Base-by-base conservation (phyloP, 1,140 invertebrate genomes). In the Sesamia nonagrioides region DNA sequence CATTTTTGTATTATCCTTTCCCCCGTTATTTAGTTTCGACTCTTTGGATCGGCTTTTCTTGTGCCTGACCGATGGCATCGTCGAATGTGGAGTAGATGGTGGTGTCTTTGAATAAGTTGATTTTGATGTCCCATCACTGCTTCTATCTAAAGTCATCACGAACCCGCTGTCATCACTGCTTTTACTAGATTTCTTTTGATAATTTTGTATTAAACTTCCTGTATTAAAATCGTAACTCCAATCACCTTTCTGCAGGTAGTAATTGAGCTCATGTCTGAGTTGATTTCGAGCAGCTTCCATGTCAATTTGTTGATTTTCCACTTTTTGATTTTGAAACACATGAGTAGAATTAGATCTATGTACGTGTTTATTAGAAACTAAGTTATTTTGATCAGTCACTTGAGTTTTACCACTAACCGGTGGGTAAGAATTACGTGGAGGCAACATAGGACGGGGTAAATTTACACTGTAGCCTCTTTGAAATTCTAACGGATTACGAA, bases 341-440 rank as follows among this genome's bases (percentile, higher is more conserved):
- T 95, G 94, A 40, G 95, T 95, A 76, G 95, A 95, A 79, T 95
- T 95, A 50, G 95, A 95, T 84, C 95, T 92, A 87, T 95, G 95
- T 82, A 95, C 93, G 79, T 95, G 94, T 88, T 94, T 95, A 86
- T 91, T 94, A 87, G 93, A 91, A 86, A 93, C 85, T 91, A 94
- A 88, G 75, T 91, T 92, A 89, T 84, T 91, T 83, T 94, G 91
- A 91, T 95, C 94, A 91, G 89, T 92, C 87, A 89, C 84, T 92
- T 94, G 95, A 82, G 85, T 91, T 94, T 95, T 95, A 84, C 91
- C 95, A 91, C 90, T 95, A 83, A 95, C 92, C 5, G 96, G 96
- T 83, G 96, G 95, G 89, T 96, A 96, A 81, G 96, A 96, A 92
- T 96, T 96, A 82, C 95, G 92, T 18, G 96, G 95, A 84, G 95